phyloP scores from a whole-genome alignment of 1,140 invertebrate species.

The Drosophila azteca region DNA sequence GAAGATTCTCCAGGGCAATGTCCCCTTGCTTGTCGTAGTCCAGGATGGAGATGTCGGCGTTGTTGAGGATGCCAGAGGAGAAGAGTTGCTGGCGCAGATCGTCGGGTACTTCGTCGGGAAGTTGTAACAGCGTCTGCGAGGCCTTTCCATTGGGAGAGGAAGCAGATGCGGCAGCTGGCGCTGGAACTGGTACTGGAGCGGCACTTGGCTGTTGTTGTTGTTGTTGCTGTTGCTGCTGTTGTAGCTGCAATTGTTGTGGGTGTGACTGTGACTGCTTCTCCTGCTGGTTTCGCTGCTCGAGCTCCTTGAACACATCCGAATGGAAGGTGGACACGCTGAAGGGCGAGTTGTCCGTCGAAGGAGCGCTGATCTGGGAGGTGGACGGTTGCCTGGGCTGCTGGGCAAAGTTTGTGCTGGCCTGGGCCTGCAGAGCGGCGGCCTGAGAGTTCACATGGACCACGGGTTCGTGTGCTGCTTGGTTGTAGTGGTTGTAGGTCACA shows the following conservation, averaged over 20 bases:
- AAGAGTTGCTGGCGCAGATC: conserved; percentile 92
- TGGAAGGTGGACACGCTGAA: conserved; percentile 79
- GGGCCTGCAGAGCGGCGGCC: conserved; percentile 32
- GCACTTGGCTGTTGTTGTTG: conserved; percentile 8
- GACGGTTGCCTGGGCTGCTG: conserved; percentile 67
- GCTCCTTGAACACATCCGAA: conserved; percentile 79
- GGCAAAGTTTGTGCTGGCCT: conserved; percentile 60
- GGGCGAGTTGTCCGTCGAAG: conserved; percentile 55
- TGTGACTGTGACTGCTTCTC: conserved; percentile 11
- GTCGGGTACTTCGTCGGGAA: conserved; percentile 94
- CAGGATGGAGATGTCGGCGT: conserved; percentile 93
- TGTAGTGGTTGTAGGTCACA: conserved; percentile 75
- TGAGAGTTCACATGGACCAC: conserved; percentile 69
- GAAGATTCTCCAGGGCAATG: conserved; percentile 91
- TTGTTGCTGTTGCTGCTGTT: neutral
- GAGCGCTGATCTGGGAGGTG: conserved; percentile 29
- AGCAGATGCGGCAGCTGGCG: conserved; percentile 20
- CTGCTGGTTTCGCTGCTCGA: conserved; percentile 70
- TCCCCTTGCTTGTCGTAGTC: conserved; percentile 95
- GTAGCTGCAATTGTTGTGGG: neutral
- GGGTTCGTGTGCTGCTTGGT: conserved; percentile 51
- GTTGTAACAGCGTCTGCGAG: conserved; percentile 85
- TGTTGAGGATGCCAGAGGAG: conserved; percentile 93
- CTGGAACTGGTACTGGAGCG: conserved; percentile 1
- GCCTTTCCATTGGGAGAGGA: conserved; percentile 79